Conservation (phyloP, 2,888 invertebrate genomes). For the Metopia argyrocephala region DNA sequence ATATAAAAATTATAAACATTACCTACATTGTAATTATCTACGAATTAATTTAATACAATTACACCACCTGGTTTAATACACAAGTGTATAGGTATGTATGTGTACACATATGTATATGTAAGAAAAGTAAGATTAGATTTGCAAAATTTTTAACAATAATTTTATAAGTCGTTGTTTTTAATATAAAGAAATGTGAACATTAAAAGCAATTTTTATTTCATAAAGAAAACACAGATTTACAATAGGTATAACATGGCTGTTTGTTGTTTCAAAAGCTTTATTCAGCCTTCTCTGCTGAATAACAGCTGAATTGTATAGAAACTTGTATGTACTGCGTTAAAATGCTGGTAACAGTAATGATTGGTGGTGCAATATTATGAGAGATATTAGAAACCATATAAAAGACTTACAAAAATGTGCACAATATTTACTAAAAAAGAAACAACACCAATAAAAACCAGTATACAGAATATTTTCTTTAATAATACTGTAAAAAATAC, state of each 20-base stretch:
- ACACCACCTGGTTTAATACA: too few relatives aligned
- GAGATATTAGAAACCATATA: conserved; percentile 56
- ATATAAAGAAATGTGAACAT: conserved; percentile 6
- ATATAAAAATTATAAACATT: too few relatives aligned
- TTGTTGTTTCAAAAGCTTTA: conserved; percentile 47
- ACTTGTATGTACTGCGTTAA: conserved; percentile 43
- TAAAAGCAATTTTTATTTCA: neutral
- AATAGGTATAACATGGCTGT: conserved; percentile 34
- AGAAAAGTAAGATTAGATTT: too few relatives aligned
- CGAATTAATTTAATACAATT: too few relatives aligned
- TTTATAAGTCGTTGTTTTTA: neutral
- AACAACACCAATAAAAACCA: conserved; percentile 40
- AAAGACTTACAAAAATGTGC: conserved; percentile 43
- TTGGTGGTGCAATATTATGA: neutral
- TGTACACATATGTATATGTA: too few relatives aligned
- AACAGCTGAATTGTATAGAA: conserved; percentile 33
- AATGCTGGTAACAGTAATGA: neutral
- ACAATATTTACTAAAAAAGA: conserved; percentile 26
- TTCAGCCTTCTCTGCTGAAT: conserved; percentile 59
- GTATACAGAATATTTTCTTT: conserved; percentile 39
- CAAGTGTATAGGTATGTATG: too few relatives aligned
- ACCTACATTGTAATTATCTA: too few relatives aligned
- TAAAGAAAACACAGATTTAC: neutral
- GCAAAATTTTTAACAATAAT: neutral
- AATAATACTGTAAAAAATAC: neutral